phyloP scores from a whole-genome alignment of 2,113 vertebrate species.

The Smithornis capensis region DNA sequence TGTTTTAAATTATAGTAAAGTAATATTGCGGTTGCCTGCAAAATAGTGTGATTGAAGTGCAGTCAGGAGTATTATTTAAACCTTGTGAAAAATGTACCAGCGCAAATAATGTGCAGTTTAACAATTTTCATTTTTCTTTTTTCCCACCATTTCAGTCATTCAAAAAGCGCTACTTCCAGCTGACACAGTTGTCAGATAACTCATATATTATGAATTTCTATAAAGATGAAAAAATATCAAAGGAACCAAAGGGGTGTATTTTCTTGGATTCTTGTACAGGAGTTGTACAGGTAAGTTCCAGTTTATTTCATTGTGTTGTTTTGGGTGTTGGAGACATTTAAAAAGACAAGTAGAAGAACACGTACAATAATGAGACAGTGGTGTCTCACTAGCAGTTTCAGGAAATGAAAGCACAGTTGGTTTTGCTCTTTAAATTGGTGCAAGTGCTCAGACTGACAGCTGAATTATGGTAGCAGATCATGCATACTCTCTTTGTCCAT shows the following conservation, averaged over 20 bases:
- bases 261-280: constrained; percentile 98
- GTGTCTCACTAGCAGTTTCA: neutral
- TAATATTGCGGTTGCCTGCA: neutral
- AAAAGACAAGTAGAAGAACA: neutral
- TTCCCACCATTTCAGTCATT: constrained; percentile 82
- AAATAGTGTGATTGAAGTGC: neutral
- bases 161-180: constrained; percentile 96
- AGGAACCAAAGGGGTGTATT: constrained; percentile 98
- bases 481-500: neutral
- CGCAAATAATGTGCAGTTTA: neutral
- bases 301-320: neutral
- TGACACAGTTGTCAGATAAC: constrained; percentile 95
- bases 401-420: neutral
- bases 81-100: neutral
- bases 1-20: neutral
- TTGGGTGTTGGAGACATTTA: neutral
- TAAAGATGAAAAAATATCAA: constrained; percentile 99
- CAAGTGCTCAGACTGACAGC: neutral
- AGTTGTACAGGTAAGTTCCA: constrained; percentile 88
- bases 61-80: neutral
- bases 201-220: constrained; percentile 99
- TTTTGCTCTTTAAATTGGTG: neutral
- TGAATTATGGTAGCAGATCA: neutral
- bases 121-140: neutral
- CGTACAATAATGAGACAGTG: accelerated